Evolutionary conservation across 2,888 invertebrate species (phyloP).

Genomic region (Agelastica alni): DNA sequence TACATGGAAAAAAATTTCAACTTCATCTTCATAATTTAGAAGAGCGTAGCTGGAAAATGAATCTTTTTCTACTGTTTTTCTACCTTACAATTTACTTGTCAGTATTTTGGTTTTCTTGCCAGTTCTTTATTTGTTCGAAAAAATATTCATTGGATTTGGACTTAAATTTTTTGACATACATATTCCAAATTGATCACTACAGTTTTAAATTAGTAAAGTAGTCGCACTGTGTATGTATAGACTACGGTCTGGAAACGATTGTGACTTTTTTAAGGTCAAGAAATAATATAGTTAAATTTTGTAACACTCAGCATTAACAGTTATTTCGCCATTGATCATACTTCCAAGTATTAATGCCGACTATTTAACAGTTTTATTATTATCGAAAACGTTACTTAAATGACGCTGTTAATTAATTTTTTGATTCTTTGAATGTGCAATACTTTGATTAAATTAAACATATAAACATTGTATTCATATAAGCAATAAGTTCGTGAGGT

Average conservation of each 20-base stretch:
- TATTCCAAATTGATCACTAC: too few species aligned
- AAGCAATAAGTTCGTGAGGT: neutral
- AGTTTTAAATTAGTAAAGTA: too few species aligned
- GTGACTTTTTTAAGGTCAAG: slow-evolving; percentile 37
- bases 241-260: slow-evolving; percentile 16
- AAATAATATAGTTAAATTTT: slow-evolving; percentile 33
- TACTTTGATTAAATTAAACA: slow-evolving; percentile 8
- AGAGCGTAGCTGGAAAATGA: too few species aligned
- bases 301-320: slow-evolving; percentile 35
- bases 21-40: too few species aligned
- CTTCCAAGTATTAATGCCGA: slow-evolving; percentile 28
- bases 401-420: neutral
- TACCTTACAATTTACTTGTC: too few species aligned
- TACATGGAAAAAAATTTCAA: too few species aligned
- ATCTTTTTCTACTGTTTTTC: too few species aligned
- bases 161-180: too few species aligned
- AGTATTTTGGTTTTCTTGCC: too few species aligned
- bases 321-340: slow-evolving; percentile 36
- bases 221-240: neutral
- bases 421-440: slow-evolving; percentile 4
- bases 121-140: too few species aligned
- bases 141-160: too few species aligned
- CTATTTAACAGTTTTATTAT: too few species aligned
- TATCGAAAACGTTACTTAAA: slow-evolving; percentile 12
- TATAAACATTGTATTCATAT: neutral